These are phyloP conservation scores for Chelidonichthys spinosus DNA, from an alignment of 2,797 vertebrate genomes.

Conservation along the genomic window DNA sequence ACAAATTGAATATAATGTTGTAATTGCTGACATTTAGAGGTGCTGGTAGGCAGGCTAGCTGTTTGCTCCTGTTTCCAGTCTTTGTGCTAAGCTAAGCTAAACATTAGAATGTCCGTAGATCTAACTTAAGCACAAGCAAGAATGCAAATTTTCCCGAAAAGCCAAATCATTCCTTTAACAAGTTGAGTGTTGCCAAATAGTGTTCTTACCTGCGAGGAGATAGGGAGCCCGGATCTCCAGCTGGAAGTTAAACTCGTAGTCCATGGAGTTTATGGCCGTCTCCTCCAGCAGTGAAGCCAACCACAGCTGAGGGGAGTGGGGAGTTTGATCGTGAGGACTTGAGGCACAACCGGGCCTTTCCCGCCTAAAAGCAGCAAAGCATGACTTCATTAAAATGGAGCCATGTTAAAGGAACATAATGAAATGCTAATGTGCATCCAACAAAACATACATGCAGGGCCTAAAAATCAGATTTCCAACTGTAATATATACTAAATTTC, in stretches of 20 bases:
- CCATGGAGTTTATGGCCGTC: slow-evolving; percentile 91
- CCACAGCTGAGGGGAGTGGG: slow-evolving; percentile 80
- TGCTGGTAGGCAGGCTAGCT: not conserved
- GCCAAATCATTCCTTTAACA: not conserved
- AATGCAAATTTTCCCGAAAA: not conserved
- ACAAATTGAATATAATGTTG: not conserved
- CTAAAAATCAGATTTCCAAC: not conserved
- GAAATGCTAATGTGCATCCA: not conserved
- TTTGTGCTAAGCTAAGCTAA: not conserved
- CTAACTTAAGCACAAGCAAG: not conserved
- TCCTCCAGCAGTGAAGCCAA: slow-evolving; percentile 88
- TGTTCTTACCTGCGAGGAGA: slow-evolving; percentile 90
- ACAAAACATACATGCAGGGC: not conserved
- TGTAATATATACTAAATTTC: not conserved
- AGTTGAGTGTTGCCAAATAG: not conserved
- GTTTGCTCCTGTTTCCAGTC: not conserved
- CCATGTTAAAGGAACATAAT: not conserved
- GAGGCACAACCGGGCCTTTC: slow-evolving; percentile 76
- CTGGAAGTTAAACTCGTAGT: slow-evolving; percentile 96
- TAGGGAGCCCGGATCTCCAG: slow-evolving; percentile 95
- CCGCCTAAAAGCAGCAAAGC: slow-evolving; percentile 66
- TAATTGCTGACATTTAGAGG: not conserved
- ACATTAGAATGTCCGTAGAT: not conserved
- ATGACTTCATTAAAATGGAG: slow-evolving; percentile 21
- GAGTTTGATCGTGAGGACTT: slow-evolving; percentile 75